These are phyloP conservation scores for Sebastes oblongus DNA, from an alignment of 2,797 vertebrate species.

Conservation along the genomic window DNA sequence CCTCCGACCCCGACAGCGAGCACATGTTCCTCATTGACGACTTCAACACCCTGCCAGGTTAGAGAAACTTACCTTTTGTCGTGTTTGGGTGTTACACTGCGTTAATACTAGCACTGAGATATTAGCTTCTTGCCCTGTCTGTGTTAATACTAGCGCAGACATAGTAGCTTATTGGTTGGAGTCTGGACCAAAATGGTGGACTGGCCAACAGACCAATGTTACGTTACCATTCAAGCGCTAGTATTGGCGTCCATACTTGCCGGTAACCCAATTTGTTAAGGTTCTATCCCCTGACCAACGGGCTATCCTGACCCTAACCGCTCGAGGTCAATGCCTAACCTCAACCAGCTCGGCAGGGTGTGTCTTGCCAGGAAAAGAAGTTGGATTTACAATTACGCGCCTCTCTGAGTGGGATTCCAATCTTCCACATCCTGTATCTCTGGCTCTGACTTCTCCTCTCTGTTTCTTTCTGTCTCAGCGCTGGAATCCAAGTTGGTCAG, in stretches of 20 bases:
- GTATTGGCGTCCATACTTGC: no score
- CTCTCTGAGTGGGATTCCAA: background rate
- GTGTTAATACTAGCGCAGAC: background rate
- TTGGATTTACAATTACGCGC: no score
- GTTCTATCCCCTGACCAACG: no score
- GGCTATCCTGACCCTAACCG: no score
- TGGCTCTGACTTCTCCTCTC: background rate
- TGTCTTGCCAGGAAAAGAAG: no score
- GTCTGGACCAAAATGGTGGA: no score
- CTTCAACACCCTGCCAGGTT: slow-evolving; percentile 92
- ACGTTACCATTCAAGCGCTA: no score
- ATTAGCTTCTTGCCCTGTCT: background rate
- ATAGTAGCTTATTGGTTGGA: background rate
- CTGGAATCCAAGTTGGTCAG: slow-evolving; percentile 91
- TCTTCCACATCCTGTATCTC: background rate
- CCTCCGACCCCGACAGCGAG: slow-evolving; percentile 89
- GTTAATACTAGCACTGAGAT: background rate
- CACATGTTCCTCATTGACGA: slow-evolving; percentile 92
- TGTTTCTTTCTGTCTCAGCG: slow-evolving; percentile 69
- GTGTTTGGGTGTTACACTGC: background rate
- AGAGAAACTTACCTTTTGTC: background rate
- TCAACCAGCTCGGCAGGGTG: no score
- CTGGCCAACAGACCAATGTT: no score
- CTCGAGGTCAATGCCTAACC: no score
- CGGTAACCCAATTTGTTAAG: no score